Conservation (phyloP, 1,140 invertebrate species). For the Calycopis cecrops region DNA sequence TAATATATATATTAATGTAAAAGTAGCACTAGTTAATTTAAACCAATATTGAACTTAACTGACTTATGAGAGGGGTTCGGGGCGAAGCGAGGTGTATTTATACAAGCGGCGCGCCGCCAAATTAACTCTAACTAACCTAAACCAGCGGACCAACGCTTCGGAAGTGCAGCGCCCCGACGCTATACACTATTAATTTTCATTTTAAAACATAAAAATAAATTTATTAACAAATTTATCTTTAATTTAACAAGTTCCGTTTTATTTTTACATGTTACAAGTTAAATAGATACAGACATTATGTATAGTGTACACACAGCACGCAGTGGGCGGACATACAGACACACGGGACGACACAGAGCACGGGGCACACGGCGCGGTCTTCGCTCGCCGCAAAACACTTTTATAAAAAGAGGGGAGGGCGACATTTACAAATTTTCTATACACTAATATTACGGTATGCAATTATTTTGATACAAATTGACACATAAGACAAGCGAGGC, state of each 20-base stretch:
- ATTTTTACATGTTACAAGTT: slow-evolving; percentile 42
- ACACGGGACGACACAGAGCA: background rate
- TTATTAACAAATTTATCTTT: slow-evolving; percentile 41
- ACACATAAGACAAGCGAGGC: slow-evolving; percentile 20
- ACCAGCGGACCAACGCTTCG: slow-evolving; percentile 23
- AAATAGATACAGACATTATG: slow-evolving; percentile 32
- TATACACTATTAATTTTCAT: slow-evolving; percentile 49
- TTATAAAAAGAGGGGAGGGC: slow-evolving; percentile 7
- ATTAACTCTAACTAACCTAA: slow-evolving; percentile 34
- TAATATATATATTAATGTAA: slow-evolving; percentile 60
- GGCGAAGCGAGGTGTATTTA: slow-evolving; percentile 19
- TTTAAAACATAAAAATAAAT: slow-evolving; percentile 31
- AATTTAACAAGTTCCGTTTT: slow-evolving; percentile 41
- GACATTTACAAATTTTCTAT: slow-evolving; percentile 29
- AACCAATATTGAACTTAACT: slow-evolving; percentile 39
- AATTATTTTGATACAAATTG: slow-evolving; percentile 29
- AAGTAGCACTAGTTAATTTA: slow-evolving; percentile 34
- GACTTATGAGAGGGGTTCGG: slow-evolving; percentile 33
- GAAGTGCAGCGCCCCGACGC: slow-evolving; percentile 30
- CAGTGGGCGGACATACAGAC: slow-evolving; percentile 8
- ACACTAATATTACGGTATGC: slow-evolving; percentile 25
- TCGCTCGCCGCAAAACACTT: background rate
- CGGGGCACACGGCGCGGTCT: background rate
- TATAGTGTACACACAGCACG: slow-evolving; percentile 16
- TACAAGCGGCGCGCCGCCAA: slow-evolving; percentile 15